Evolutionary conservation across 2,888 invertebrate genomes (phyloP), one percentile per base, ranked within the genome.

Genomic region (Siphonodentalium dalli): DNA sequence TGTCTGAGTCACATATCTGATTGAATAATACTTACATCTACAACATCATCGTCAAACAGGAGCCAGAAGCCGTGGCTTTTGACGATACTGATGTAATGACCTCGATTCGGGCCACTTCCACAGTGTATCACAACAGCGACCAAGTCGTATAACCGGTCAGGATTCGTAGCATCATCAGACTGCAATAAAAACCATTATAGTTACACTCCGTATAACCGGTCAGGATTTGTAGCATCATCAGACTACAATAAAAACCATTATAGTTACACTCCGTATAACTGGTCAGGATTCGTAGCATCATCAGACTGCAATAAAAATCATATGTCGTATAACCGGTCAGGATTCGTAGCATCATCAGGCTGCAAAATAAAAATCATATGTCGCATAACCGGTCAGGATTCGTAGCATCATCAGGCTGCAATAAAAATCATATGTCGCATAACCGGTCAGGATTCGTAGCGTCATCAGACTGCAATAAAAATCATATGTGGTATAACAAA

Each of bases 61-160:
- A 99, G 86, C 99, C 99, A 99, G 83, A 98, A 93, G 50, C 97
- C 96, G 84, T 98, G 96, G 82, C 95, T 95, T 85, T 99, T 99
- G 53, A 99, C 99, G 82, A 99, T 96, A 83, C 95, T 96, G 83
- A 99, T 99, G 85, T 99, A 99, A 84, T 99, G 99, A 26, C 99
- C 99, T 57, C 99, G 88, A 85, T 99, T 99, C 68, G 98, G 97
- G 44, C 99, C 98, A 64, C 95, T 96, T 63, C 99, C 99, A 84
- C 99, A 99, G 85, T 99, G 99, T 74, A 99, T 96, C 66, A 99
- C 99, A 68, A 99, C 98, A 37, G 99, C 98, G 63, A 98, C 96
- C 74, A 99, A 86, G 85, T 99, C 98, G 84, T 99, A 99, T 76
- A 99, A 86, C 65, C 97, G 88, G 85, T 99, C 98, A 28, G 96